Percentiles rank a stretch among this genome's conserved stretches.
These are phyloP conservation scores for Lymantria dispar DNA, from an alignment of 2,888 invertebrate genomes.

Conservation along the genomic window DNA sequence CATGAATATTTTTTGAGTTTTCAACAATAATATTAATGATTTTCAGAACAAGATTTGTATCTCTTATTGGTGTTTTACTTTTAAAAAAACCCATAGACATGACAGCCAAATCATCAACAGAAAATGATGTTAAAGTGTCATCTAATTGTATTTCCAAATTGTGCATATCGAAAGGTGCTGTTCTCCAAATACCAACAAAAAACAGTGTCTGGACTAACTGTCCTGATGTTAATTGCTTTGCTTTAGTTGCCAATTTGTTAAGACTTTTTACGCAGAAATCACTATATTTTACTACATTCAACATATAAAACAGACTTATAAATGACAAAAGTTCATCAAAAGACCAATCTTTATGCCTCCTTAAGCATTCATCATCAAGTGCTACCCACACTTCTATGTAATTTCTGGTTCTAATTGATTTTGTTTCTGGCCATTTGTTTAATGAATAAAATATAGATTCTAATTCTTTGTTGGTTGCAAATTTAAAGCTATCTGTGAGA, in stretches of 20 bases:
- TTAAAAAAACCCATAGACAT: constrained; percentile 91
- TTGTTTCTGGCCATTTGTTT: constrained; percentile 74
- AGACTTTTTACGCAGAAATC: constrained; percentile 81
- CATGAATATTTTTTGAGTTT: constrained; percentile 79
- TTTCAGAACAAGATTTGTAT: constrained; percentile 64
- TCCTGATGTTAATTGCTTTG: constrained; percentile 80
- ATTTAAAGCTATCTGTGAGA: constrained; percentile 76
- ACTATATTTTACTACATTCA: constrained; percentile 78
- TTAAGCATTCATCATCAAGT: constrained; percentile 85
- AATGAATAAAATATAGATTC: constrained; percentile 76
- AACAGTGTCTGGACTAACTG: constrained; percentile 87
- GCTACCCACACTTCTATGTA: constrained; percentile 85
- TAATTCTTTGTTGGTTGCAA: constrained; percentile 82
- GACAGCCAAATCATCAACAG: constrained; percentile 86
- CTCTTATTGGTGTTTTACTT: constrained; percentile 85
- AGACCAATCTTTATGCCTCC: constrained; percentile 70
- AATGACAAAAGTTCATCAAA: constrained; percentile 79
- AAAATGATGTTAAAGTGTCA: constrained; percentile 77
- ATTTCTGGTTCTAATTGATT: constrained; percentile 78
- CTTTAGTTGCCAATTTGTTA: constrained; percentile 80
- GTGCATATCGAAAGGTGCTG: constrained; percentile 82
- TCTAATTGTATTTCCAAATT: constrained; percentile 84
- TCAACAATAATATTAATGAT: constrained; percentile 78
- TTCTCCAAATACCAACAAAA: constrained; percentile 83
- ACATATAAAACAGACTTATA: constrained; percentile 84